Base-by-base conservation (phyloP, 2,113 vertebrate species). In the Micronycteris hirsuta region DNA sequence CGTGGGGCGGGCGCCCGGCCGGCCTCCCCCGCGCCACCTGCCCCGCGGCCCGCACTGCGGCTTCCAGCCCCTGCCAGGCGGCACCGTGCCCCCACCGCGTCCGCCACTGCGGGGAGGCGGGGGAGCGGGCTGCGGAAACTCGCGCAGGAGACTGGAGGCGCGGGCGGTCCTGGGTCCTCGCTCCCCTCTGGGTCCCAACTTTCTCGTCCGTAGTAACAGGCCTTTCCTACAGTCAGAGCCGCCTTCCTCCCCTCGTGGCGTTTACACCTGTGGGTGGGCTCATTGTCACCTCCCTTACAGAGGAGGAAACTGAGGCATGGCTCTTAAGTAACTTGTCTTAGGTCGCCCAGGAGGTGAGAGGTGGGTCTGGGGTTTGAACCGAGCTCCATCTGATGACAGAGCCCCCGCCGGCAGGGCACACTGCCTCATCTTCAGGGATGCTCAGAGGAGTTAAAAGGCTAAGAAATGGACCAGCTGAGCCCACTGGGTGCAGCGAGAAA, bases 41-140 rank as follows among this genome's bases (percentile, higher is more conserved):
- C 22, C 65, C 85, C 15, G 73, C 45, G 65, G 92, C 56, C 96
- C 96, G 97, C 97, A 97, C 93, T 97, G 97, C 96, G 95, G 88
- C 88, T 88, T 17, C 45, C 85, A 36, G 63, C 78, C 63, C 38
- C 16, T 7, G n/a, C 67, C 26, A 5, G 54, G 65, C 8, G 11
- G 67, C 43, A 3, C 15, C 10, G 20, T n/a, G 47, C 76, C 43
- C 74, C 47, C 24, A n/a, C 41, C 63, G 43, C 4, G 54, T 36
- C 22, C 22, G 63, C 82, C 86, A 41, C n/a, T 3, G 90, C 91
- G 3, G 4, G 58, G 58, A 45, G 61, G 54, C 2, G 2, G 74
- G 10, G 54, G 8, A 4, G 36, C 16, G 22, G 74, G 63, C 80
- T 14, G 88, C 20, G 14, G 68, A 31, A 20, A 14, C 63, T 14